Evolutionary conservation across 2,113 vertebrate genomes (phyloP), one percentile per base, ranked within the genome.

Genomic region (Pantherophis guttatus): DNA sequence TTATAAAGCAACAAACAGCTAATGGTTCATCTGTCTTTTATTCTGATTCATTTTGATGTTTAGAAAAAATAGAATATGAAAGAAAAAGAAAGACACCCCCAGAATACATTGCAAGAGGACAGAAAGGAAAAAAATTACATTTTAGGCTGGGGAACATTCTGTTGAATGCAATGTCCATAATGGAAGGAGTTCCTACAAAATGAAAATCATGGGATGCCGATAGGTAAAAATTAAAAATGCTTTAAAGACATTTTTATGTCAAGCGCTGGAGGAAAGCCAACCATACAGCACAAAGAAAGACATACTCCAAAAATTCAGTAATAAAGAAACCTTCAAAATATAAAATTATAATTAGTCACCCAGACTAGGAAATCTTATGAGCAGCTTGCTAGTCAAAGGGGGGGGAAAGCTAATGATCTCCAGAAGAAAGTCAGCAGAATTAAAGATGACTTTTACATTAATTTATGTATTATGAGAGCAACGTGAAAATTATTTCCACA

Each of bases 301-400:
- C 48, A 62, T 87, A 50, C 55, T 86, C 48, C 62, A 93, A n/a
- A 48, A 70, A 86, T 90, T n/a, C 21, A 8, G n/a, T 58, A 86
- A 65, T 65, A 90, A 62, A 90, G 81, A 62, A 53, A n/a, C 4
- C 48, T 90, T 62, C 48, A 44, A 26, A 65, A 93, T 21, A 58
- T 33, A 93, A 90, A 87, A 65, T 89, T 93, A 90, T 87, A 93
- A 90, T 90, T 93, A 93, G 88, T 26, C n/a, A 62, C 48, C 88
- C 70, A 86, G 86, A 53, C 55, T 44, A 39, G 44, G 55, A 50
- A 62, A 52, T 39, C 39, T 93, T 57, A 90, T 8, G n/a, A 90
- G 54, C 54, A 90, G 8, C 54, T 90, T 86, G 11, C 19, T 52
- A 93, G 54, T 52, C 88, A 93, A 86, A 89, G 50, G 54, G 9